Percentiles rank a stretch among this genome's conserved stretches.
Evolutionary conservation across 2,797 vertebrate species (phyloP).

Genomic region (Melanotaenia nigrans): DNA sequence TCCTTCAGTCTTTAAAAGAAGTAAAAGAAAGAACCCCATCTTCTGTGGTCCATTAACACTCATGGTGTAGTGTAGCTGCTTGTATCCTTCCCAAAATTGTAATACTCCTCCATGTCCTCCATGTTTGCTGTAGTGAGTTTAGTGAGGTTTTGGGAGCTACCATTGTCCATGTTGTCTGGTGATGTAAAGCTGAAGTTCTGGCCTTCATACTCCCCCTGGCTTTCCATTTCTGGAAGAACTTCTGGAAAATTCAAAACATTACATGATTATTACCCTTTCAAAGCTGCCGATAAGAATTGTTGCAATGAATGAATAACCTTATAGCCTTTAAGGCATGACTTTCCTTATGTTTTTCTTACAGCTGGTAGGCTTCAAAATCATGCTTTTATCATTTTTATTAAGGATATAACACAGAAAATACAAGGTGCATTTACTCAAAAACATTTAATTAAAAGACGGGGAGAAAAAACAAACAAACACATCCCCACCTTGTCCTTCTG

Average conservation of each 20-base stretch:
- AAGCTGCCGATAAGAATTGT: background rate
- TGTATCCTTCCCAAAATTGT: slow-evolving; percentile 87
- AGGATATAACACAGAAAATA: background rate
- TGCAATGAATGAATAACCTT: background rate
- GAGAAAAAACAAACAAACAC: background rate
- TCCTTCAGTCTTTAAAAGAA: slow-evolving; percentile 37
- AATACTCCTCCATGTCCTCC: slow-evolving; percentile 93
- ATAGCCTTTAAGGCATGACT: background rate
- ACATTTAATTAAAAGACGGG: background rate
- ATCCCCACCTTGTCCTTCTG: slow-evolving; percentile 91
- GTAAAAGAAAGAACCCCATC: background rate
- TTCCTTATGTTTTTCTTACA: background rate
- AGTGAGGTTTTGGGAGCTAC: slow-evolving; percentile 83
- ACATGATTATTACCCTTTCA: background rate
- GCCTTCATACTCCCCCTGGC: slow-evolving; percentile 91
- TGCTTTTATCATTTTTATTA: background rate
- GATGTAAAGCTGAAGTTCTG: slow-evolving; percentile 89
- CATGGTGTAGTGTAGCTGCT: slow-evolving; percentile 82
- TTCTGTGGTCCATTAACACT: slow-evolving; percentile 52
- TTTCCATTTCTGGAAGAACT: slow-evolving; percentile 88
- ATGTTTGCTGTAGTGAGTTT: slow-evolving; percentile 87
- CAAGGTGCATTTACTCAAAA: background rate
- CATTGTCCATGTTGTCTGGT: slow-evolving; percentile 83
- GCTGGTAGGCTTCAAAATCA: background rate
- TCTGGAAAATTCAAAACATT: slow-evolving; percentile 72